Conservation (phyloP, 2,113 vertebrate genomes). For the Nettapus auritus region DNA sequence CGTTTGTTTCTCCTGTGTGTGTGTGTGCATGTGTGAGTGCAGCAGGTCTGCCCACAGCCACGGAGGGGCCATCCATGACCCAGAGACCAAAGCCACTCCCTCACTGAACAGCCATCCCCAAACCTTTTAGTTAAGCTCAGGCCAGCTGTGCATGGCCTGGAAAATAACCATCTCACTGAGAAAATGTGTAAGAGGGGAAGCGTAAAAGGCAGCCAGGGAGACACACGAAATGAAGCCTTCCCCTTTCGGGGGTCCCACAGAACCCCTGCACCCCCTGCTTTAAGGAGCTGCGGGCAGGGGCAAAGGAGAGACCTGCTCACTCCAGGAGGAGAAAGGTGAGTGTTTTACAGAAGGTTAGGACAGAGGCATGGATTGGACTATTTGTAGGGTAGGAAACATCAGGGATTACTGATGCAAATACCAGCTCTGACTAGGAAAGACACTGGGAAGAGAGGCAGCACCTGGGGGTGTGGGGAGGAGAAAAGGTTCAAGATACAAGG, state of each 20-base stretch:
- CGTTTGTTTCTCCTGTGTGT: neutral
- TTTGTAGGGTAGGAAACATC: neutral
- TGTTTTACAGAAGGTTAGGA: neutral
- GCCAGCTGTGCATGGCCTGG: neutral
- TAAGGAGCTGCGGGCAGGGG: neutral
- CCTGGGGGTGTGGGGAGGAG: rapidly evolving
- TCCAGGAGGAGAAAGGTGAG: neutral
- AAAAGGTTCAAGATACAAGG: neutral
- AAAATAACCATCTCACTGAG: neutral
- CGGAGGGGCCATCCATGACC: neutral
- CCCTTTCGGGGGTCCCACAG: neutral
- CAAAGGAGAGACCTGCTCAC: neutral
- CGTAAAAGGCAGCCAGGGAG: neutral
- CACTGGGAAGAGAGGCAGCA: neutral
- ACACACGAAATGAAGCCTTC: neutral
- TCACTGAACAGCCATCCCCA: neutral
- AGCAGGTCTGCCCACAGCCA: neutral
- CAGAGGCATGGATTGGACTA: neutral
- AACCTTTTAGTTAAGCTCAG: neutral
- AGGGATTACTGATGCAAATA: neutral
- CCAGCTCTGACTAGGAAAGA: neutral
- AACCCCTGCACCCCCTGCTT: neutral
- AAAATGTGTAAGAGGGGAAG: neutral
- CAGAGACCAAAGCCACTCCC: neutral
- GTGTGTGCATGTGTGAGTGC: rapidly evolving